Evolutionary conservation across 2,797 vertebrate species (phyloP), one percentile per base, ranked within the genome.

Genomic region (Pterois miles): DNA sequence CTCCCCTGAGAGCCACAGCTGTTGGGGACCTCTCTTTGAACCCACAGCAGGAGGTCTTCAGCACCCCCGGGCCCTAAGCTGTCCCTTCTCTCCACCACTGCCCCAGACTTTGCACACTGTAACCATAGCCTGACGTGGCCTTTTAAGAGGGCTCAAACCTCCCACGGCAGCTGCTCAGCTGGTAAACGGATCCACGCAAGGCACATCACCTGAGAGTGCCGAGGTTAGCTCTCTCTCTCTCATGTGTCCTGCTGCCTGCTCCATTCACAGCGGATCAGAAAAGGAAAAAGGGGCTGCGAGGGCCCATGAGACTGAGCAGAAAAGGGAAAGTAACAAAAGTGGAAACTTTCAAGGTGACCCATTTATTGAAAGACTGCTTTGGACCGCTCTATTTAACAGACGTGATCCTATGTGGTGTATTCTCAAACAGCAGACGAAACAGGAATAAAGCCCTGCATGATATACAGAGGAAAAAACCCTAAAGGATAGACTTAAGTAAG

Each of bases 1-100:
- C 86, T 93, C 92, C 89, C 83, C 68, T 62, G 91, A 89, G 93
- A 93, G 69, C 76, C 88, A 91, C 94, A 94, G 94, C 93, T 95
- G 94, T 86, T 78, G 73, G 81, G 90, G 85, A 93, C 94, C 95
- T 95, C 90, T 90, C 85, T 87, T 87, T 96, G 94, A 96, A 95
- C 93, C 81, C 92, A 78, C 85, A 58, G 91, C 91, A 91, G 93
- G 91, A 92, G 92, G 91, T 86, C 90, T 78, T 64, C 72, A 48
- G 78, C 83, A 89, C 86, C 78, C 79, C 78, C 70, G 52, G 82
- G 74, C 74, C 74, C 70, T 86, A 76, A 82, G 82, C 75, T 65
- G 54, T 66, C 48, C 84, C 74, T 84, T 71, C 83, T 83, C 80
- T 84, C 75, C 81, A 79, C 81, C 65, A 27, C 56, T 71, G 65